phyloP scores from a whole-genome alignment of 2,888 invertebrate species.

The Yponomeuta evonymella region DNA sequence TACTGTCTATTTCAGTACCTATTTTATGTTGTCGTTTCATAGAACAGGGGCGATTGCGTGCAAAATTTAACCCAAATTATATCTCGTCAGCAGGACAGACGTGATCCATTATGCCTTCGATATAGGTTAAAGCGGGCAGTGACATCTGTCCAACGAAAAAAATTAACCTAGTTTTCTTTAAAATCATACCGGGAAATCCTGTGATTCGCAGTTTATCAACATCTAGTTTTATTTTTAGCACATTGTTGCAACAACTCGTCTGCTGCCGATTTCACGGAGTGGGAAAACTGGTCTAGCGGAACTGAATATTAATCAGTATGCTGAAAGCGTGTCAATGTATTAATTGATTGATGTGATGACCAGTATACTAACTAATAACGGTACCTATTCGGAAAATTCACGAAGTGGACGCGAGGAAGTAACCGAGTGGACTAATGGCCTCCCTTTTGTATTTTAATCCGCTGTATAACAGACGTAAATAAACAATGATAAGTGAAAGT shows the following conservation, averaged over 20 bases:
- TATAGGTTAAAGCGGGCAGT: constrained; percentile 57
- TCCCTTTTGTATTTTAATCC: too few relatives aligned
- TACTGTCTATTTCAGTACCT: neutral
- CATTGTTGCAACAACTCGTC: neutral
- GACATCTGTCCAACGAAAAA: constrained; percentile 53
- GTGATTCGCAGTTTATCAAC: neutral
- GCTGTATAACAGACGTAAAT: too few relatives aligned
- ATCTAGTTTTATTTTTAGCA: neutral
- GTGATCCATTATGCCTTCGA: constrained; percentile 38
- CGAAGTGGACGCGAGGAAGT: too few relatives aligned
- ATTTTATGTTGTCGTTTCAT: neutral
- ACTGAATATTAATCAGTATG: neutral
- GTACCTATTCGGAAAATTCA: neutral
- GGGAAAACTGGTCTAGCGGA: neutral
- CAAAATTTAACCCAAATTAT: constrained; percentile 39
- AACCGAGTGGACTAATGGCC: too few relatives aligned
- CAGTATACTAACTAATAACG: neutral
- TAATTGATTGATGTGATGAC: neutral
- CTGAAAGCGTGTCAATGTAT: neutral
- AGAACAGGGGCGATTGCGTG: neutral
- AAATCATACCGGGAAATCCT: neutral
- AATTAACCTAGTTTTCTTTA: constrained; percentile 23
- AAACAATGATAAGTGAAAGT: too few relatives aligned
- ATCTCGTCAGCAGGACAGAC: constrained; percentile 37
- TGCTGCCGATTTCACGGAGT: neutral